Percentiles rank a stretch among this genome's conserved stretches.
Conservation (phyloP, 1,140 invertebrate species). For the Leptopilina clavipes region DNA sequence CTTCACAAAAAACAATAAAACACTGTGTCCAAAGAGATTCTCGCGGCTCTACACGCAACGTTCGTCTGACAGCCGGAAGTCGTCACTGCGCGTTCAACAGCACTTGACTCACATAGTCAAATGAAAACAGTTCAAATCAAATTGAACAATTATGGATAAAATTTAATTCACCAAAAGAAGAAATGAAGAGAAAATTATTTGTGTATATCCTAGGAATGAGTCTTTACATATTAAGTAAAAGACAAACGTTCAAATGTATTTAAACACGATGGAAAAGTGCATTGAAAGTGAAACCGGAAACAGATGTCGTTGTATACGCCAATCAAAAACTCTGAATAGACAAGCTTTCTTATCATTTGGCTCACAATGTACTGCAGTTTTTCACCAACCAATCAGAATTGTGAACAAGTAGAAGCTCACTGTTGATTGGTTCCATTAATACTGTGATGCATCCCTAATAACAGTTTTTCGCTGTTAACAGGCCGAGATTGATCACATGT, state of each 20-base stretch:
- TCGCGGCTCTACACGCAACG: slow-evolving; percentile 41
- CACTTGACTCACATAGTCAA: slow-evolving; percentile 6
- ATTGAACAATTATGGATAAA: not conserved
- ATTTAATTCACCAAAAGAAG: not conserved
- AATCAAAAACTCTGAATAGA: not conserved
- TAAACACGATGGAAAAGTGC: not conserved
- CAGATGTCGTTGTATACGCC: not conserved
- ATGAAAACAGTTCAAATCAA: not conserved
- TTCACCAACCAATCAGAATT: not conserved
- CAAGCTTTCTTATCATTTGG: not conserved
- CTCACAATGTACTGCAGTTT: not conserved
- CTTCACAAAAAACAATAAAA: slow-evolving; percentile 6
- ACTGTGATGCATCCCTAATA: not conserved
- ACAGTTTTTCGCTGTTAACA: not conserved
- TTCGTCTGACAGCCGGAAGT: slow-evolving; percentile 48
- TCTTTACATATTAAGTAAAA: not conserved
- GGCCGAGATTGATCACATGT: slow-evolving; percentile 28
- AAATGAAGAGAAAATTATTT: not conserved
- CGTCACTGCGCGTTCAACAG: not conserved
- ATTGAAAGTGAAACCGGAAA: not conserved
- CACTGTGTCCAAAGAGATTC: slow-evolving; percentile 33
- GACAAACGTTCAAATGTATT: not conserved
- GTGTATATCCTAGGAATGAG: not conserved
- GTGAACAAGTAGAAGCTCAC: not conserved
- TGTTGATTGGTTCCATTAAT: not conserved